Base-by-base conservation (phyloP, 37 sponge, comb jelly and placozoan genomes). In the Agelas oroides region DNA sequence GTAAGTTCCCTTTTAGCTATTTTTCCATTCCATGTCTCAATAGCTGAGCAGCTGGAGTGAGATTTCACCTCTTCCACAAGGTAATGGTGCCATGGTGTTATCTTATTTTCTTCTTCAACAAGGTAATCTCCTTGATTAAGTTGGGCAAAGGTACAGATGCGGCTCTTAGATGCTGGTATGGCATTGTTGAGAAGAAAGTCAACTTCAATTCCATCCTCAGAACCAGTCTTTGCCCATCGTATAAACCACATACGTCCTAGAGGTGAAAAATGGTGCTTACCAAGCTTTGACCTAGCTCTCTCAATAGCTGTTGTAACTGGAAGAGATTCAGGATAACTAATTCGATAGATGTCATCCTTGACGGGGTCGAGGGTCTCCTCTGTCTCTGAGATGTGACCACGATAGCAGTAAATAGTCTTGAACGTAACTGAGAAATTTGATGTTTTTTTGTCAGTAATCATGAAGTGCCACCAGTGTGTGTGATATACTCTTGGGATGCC, bases 201-300 rank as follows among this genome's bases (percentile, higher is more conserved):
- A 37, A 78, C 65, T 40, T 64, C 64, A 24, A 78, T 32, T 40
- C 79, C 79, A n/a, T 78, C 30, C 0, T 78, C 65, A 63, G 79
- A 78, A 19, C 79, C 79, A 64, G 79, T 78, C 36, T 78, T 78
- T 35, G 79, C 79, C 65, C 79, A 64, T 35, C 53, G 79, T 21
- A 78, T 65, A 63, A 78, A 78, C 28, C 37, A 25, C 41, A 65
- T 25, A 14, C 79, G 79, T 17, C 24, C 73, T 21, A 61, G 5
- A 5, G 11, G 14, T 41, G 30, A 0, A 2, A 46, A 8, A 2
- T 40, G 33, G 1, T 46, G 2, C 5, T 38, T 28, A 2, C 53
- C 53, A 1, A 38, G 15, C 40, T 5, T 39, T 39, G 53, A 52
- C 25, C 65, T 78, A 38, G 79, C 79, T 65, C 65, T 78, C 36